A percentile compares a stretch with the other conserved stretches of the same genome.
Evolutionary conservation across 2,113 vertebrate genomes (phyloP).

Genomic region (Leptobrachium leishanense): DNA sequence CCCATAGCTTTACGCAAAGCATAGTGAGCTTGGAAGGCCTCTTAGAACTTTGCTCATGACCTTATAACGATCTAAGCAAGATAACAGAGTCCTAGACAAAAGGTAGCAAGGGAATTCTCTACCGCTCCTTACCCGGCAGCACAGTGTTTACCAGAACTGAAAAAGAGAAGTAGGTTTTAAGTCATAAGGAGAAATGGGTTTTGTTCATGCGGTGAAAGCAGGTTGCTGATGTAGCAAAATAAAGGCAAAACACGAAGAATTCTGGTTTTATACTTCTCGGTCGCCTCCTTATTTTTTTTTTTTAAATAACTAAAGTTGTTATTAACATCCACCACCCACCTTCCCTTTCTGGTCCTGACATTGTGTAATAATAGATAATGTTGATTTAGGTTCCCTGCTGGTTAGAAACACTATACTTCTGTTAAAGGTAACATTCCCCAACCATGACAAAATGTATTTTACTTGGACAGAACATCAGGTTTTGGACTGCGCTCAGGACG

Average conservation of each 20-base stretch:
- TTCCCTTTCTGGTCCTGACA: slow-evolving; percentile 83
- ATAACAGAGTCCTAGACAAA: too few relatives aligned
- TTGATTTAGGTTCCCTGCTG: slow-evolving; percentile 92
- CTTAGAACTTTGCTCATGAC: too few relatives aligned
- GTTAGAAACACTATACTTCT: slow-evolving; percentile 89
- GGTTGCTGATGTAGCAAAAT: slow-evolving; percentile 87
- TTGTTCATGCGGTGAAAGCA: slow-evolving; percentile 68
- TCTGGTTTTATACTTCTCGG: slow-evolving; percentile 83
- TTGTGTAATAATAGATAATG: slow-evolving; percentile 89
- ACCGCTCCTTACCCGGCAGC: slow-evolving; percentile 46
- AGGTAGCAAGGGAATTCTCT: too few relatives aligned
- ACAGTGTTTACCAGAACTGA: slow-evolving; percentile 72
- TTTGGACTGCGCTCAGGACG: slow-evolving; percentile 85
- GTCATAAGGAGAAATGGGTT: slow-evolving; percentile 71
- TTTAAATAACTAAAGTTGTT: slow-evolving; percentile 79
- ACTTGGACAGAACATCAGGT: slow-evolving; percentile 81
- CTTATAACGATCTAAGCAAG: too few relatives aligned
- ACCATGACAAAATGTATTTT: slow-evolving; percentile 98
- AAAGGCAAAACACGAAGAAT: slow-evolving; percentile 78
- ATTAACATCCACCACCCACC: slow-evolving; percentile 84
- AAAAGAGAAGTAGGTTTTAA: slow-evolving; percentile 75
- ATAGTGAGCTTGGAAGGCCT: too few relatives aligned
- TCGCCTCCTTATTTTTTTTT: slow-evolving; percentile 74
- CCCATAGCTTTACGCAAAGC: too few relatives aligned
- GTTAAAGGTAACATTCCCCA: slow-evolving; percentile 93